Evolutionary conservation across 64 coral and sea anemone species (phyloP), one percentile per base, ranked within the genome.

Genomic region (Astreopora myriophthalma): DNA sequence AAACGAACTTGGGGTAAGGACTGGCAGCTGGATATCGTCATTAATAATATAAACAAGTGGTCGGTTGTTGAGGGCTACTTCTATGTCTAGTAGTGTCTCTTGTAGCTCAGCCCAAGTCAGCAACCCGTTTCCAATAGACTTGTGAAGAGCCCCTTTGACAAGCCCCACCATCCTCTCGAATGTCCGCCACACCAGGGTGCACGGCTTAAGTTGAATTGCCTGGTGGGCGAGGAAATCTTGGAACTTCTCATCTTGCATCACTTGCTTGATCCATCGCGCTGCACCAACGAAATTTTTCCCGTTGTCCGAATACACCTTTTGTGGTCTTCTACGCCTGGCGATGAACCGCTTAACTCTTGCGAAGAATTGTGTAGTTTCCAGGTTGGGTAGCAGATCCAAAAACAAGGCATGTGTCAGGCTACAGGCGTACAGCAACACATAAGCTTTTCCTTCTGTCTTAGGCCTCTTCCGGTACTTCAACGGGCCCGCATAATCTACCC

Each of bases 291-390:
- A 75, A 3, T 10, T 55, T 55, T 55, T 55, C 11, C 51, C 51
- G 17, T 55, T 55, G 51, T 55, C 51, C 0, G 71, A 89, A 27
- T 89, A 89, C 22, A 68, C 40, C 2, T 19, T 34, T 3, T 84
- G 52, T 30, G 80, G 57, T 58, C 80, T 31, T 7, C 80, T 29
- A 6, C 80, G 80, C 2, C 52, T 52, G 20, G 80, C 80, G 0
- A 64, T 68, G 30, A 84, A 84, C 36, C 71, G 28, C 57, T 91
- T 91, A 23, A 91, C 82, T 69, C 89, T 80, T 23, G 42, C 35
- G 8, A 92, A n/a, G 90, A 92, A 92, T 19, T 92, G 80, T 66
- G 48, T 36, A 19, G 78, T 92, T 12, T 85, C 90, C 20, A 74
- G 60, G 34, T 36, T 92, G 16, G 69, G 52, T 17, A 86, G 24